A percentile compares a stretch with the other conserved stretches of the same genome.
phyloP scores from a whole-genome alignment of 2,888 invertebrate species.

The Boloria euphrosyne region DNA sequence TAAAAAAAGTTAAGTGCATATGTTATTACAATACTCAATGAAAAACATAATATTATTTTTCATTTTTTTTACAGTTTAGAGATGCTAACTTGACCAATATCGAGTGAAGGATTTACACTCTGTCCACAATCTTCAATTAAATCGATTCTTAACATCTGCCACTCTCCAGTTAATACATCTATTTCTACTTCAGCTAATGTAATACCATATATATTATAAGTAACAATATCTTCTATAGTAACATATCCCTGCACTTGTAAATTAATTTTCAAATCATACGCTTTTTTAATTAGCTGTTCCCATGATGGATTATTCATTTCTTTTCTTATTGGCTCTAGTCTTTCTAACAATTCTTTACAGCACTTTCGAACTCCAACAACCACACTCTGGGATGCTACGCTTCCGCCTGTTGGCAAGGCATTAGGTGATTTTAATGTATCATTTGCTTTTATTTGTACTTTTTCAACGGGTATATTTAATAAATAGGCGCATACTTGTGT shows the following conservation, averaged over 20 bases:
- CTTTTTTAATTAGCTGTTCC: slow-evolving; percentile 79
- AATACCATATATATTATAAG: slow-evolving; percentile 83
- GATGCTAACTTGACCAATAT: slow-evolving; percentile 84
- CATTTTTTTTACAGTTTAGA: background rate
- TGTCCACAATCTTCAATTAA: slow-evolving; percentile 86
- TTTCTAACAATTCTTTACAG: slow-evolving; percentile 52
- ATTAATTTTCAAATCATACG: slow-evolving; percentile 74
- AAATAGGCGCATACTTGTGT: slow-evolving; percentile 85
- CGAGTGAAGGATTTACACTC: slow-evolving; percentile 86
- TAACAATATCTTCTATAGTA: slow-evolving; percentile 61
- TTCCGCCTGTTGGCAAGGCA: slow-evolving; percentile 84
- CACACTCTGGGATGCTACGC: slow-evolving; percentile 64
- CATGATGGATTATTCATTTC: slow-evolving; percentile 77
- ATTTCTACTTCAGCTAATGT: slow-evolving; percentile 87
- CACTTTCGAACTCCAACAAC: slow-evolving; percentile 51
- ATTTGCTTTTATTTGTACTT: slow-evolving; percentile 85
- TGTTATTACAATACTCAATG: too few relatives aligned
- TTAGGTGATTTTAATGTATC: slow-evolving; percentile 85
- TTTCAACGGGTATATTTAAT: slow-evolving; percentile 84
- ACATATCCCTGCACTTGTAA: slow-evolving; percentile 79
- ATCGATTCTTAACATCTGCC: slow-evolving; percentile 84
- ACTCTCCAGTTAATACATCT: slow-evolving; percentile 90
- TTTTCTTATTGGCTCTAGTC: slow-evolving; percentile 67
- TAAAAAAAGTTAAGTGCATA: background rate
- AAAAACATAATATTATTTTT: background rate